Evolutionary conservation across 92 coral and sea anemone species (phyloP), one percentile per base, ranked within the genome.

Genomic region (Phenganax marumi): DNA sequence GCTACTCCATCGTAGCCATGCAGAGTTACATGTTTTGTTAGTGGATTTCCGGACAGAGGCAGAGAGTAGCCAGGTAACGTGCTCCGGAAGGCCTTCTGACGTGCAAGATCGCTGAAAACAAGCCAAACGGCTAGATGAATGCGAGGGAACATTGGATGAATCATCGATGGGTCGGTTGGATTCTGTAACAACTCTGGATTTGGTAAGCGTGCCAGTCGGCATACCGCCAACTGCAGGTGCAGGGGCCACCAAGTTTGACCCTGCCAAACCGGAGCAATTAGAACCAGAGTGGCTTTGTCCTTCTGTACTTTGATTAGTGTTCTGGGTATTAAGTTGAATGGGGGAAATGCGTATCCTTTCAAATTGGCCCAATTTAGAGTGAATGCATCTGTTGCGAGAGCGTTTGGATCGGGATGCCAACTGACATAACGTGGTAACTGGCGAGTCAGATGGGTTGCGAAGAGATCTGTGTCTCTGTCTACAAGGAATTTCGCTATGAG

Each of bases 171-270:
- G 46, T 73, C 75, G 48, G 74, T 6, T n/a, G 78, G 86, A 63
- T 68, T 72, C 57, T 63, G 58, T 25, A 81, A 64, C 52, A 73
- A 68, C 25, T 75, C 70, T 51, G 79, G 89, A 50, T 22, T 51
- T 77, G 87, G 87, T 12, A 86, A 82, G 23, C 73, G 71, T 39
- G 72, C 83, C 21, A 83, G 82, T 25, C 69, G 70, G n/a, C 69
- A 50, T 65, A 66, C 33, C 52, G 63, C 58, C 8, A 53, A 66
- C 24, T 65, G 75, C 63, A 65, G 4, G 25, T 76, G 66, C 12
- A 81, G 81, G 10, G 89, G 69, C 82, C 88, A 87, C 90, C 87
- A 83, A 19, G 79, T 79, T 75, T 87, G 87, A 24, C 79, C 77
- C 64, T 81, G 82, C 89, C 89, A 81, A 19, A 86, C 53, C 61